These are phyloP conservation scores for Marcusenius ussheri DNA, from an alignment of 2,113 vertebrate species.

Conservation along the genomic window DNA sequence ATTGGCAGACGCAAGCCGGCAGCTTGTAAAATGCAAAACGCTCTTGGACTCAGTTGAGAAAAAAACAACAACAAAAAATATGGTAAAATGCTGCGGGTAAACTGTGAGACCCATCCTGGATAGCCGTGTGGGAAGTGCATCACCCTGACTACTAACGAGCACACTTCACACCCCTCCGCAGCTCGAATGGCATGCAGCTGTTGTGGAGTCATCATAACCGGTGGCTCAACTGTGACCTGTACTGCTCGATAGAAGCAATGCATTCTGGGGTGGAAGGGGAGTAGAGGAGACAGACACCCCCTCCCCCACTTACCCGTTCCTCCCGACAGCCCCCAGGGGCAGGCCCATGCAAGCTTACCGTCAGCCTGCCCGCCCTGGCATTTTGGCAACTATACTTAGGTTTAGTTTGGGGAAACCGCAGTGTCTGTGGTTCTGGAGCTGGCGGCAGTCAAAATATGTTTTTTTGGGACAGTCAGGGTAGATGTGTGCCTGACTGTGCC, in stretches of 20 bases:
- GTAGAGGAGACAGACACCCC: neutral
- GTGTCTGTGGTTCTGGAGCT: neutral
- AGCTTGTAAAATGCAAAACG: neutral
- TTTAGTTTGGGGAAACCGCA: neutral
- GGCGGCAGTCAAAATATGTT: neutral
- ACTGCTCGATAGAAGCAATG: neutral
- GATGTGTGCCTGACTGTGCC: neutral
- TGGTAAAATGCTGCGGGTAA: neutral
- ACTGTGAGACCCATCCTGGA: neutral
- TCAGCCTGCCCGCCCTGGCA: neutral
- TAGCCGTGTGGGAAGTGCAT: constrained; percentile 26
- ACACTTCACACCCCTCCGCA: constrained; percentile 5
- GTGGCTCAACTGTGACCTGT: neutral
- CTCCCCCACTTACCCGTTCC: neutral
- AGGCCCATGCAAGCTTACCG: neutral
- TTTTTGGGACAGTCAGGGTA: neutral
- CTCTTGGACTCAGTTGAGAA: neutral
- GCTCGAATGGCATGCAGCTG: constrained; percentile 1
- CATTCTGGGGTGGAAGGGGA: neutral
- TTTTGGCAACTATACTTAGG: neutral
- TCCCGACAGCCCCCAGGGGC: neutral
- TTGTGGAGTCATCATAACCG: neutral
- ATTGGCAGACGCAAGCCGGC: neutral
- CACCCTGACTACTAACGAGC: constrained; percentile 16
- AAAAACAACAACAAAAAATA: constrained; percentile 9